These are phyloP conservation scores for Perccottus glenii DNA, from an alignment of 2,113 vertebrate genomes.

Conservation along the genomic window DNA sequence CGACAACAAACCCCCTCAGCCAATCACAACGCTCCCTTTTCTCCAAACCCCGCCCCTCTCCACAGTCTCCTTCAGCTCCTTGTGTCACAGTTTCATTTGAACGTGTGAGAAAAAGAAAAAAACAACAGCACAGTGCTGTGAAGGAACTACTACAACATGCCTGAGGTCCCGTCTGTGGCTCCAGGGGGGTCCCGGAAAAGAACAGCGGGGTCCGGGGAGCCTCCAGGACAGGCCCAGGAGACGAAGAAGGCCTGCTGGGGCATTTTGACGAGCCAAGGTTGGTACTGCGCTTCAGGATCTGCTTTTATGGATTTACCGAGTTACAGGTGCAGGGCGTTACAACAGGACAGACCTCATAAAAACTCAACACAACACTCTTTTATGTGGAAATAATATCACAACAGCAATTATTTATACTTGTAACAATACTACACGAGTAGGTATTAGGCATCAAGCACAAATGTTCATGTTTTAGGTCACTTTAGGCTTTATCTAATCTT, in stretches of 20 bases:
- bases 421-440: too few relatives aligned
- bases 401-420: too few relatives aligned
- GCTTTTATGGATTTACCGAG: not conserved
- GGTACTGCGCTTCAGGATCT: conserved; percentile 48
- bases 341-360: not conserved
- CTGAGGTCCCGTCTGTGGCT: conserved; percentile 62
- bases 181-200: conserved; percentile 57
- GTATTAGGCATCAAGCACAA: too few relatives aligned
- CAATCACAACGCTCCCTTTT: conserved; percentile 64
- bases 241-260: conserved; percentile 88
- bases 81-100: conserved; percentile 12
- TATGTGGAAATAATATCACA: too few relatives aligned
- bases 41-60: conserved; percentile 9
- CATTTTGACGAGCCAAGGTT: conserved; percentile 96
- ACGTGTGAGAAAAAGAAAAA: conserved; percentile 7
- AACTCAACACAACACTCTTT: too few relatives aligned
- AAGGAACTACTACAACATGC: conserved; percentile 67
- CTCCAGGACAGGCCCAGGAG: conserved; percentile 70
- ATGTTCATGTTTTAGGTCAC: too few relatives aligned
- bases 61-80: not conserved
- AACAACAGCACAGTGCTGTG: not conserved
- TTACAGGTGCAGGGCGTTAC: not conserved
- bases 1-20: conserved; percentile 67
- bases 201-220: conserved; percentile 49
- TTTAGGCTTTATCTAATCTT: too few relatives aligned